Evolutionary conservation across 2,113 vertebrate genomes (phyloP).

Genomic region (Heptranchias perlo): DNA sequence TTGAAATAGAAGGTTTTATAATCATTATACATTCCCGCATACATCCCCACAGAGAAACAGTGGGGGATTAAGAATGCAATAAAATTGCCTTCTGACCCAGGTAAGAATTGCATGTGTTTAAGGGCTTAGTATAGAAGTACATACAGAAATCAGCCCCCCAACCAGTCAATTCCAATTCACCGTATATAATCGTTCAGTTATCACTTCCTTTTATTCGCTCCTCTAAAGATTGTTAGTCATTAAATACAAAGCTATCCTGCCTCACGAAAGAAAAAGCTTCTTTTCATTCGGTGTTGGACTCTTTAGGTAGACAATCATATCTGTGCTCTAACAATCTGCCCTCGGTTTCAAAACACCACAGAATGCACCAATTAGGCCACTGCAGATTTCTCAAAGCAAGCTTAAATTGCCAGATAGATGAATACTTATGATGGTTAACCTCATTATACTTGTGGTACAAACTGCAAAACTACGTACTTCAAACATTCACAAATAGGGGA

Average conservation of each 20-base stretch:
- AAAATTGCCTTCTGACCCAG: background rate
- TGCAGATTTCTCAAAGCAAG: background rate
- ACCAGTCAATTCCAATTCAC: background rate
- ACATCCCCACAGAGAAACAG: background rate
- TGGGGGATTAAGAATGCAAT: background rate
- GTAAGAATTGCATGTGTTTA: background rate
- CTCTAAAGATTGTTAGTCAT: background rate
- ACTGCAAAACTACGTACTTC: background rate
- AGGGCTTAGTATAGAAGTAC: background rate
- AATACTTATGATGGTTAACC: background rate
- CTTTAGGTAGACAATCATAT: background rate
- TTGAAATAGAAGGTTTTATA: background rate
- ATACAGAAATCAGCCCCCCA: background rate
- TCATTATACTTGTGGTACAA: background rate
- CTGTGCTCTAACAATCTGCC: background rate
- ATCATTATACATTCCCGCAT: background rate
- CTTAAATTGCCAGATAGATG: background rate
- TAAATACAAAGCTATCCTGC: background rate
- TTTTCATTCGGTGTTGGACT: background rate
- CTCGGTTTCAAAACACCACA: background rate
- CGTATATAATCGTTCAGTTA: background rate
- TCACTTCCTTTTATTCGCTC: background rate
- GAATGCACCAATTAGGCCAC: background rate
- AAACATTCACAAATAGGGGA: background rate
- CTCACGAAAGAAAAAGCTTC: background rate